phyloP scores from a whole-genome alignment of 2,113 vertebrate genomes.

The Forbesichthys papilliferus region DNA sequence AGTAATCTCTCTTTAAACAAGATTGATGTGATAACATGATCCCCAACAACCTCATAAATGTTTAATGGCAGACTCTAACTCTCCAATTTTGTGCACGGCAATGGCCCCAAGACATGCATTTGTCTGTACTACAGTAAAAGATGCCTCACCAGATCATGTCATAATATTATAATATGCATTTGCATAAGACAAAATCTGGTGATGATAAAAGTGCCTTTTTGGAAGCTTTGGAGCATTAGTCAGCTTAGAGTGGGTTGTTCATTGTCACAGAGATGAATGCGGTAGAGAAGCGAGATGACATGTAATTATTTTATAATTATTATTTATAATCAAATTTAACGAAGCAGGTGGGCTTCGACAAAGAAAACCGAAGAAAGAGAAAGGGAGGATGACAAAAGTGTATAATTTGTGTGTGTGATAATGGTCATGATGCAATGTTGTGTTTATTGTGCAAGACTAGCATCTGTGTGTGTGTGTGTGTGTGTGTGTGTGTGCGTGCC shows the following conservation, averaged over 20 bases:
- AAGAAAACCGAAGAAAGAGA: neutral
- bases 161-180: slow-evolving; percentile 48
- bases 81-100: slow-evolving; percentile 6
- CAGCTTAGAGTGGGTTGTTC: slow-evolving; percentile 68
- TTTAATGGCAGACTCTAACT: slow-evolving; percentile 1
- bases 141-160: slow-evolving; percentile 64
- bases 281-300: slow-evolving; percentile 65
- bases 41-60: slow-evolving; percentile 14
- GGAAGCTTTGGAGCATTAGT: slow-evolving; percentile 51
- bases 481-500: neutral
- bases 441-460: neutral
- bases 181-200: slow-evolving; percentile 65
- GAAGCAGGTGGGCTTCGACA: slow-evolving; percentile 31
- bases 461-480: slow-evolving; percentile 8
- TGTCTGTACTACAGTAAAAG: slow-evolving; percentile 44
- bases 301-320: slow-evolving; percentile 48
- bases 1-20: slow-evolving; percentile 6
- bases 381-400: neutral
- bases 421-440: too few relatives aligned
- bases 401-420: slow-evolving; percentile 1
- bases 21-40: slow-evolving; percentile 15
- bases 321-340: slow-evolving; percentile 60
- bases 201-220: slow-evolving; percentile 63
- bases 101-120: slow-evolving; percentile 47
- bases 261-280: slow-evolving; percentile 67